These are phyloP conservation scores for Stercorarius parasiticus DNA, from an alignment of 2,113 vertebrate genomes.

Conservation along the genomic window DNA sequence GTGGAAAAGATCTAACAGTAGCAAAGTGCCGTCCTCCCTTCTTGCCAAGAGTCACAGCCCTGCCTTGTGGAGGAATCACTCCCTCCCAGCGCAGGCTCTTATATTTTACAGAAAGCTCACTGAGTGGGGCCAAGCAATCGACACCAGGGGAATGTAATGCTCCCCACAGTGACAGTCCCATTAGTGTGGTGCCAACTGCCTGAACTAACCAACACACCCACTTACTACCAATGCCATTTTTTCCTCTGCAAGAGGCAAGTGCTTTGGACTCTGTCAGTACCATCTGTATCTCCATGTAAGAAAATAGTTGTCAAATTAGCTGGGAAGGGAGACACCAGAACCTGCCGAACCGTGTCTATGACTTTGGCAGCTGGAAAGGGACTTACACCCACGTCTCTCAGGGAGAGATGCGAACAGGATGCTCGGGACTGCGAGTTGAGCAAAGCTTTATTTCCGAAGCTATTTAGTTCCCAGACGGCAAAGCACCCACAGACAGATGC, in stretches of 20 bases:
- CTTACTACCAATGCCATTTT: background rate
- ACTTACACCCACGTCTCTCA: background rate
- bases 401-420: background rate
- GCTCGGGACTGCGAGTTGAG: background rate
- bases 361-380: background rate
- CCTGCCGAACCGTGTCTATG: background rate
- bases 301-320: background rate
- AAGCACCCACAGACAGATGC: background rate
- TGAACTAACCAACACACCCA: background rate
- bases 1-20: background rate
- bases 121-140: background rate
- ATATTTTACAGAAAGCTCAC: background rate
- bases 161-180: background rate
- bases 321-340: background rate
- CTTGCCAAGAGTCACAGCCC: background rate
- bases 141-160: rapidly evolving
- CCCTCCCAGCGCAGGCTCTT: background rate
- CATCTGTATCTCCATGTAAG: background rate
- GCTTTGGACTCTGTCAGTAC: background rate
- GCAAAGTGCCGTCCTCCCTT: background rate
- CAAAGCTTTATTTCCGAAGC: background rate
- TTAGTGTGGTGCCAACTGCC: background rate
- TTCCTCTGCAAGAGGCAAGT: background rate
- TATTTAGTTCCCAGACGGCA: background rate
- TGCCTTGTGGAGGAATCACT: background rate